These are phyloP conservation scores for Monochamus saltuarius DNA, from an alignment of 1,140 invertebrate genomes.

Conservation along the genomic window DNA sequence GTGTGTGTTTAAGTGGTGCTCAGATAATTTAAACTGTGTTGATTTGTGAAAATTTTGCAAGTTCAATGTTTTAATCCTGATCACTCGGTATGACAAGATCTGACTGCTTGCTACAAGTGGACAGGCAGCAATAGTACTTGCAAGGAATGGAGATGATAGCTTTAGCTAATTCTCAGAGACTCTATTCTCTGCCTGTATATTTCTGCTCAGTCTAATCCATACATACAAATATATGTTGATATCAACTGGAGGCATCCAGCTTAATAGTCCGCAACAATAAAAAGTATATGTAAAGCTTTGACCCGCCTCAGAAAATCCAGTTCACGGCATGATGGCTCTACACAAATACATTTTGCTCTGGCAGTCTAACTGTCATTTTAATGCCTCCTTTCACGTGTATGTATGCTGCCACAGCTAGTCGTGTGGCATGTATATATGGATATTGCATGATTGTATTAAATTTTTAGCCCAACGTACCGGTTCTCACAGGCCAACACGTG, in stretches of 20 bases:
- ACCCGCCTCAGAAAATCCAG: conserved; percentile 41
- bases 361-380: conserved; percentile 41
- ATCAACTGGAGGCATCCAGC: conserved; percentile 44
- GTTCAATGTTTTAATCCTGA: conserved; percentile 51
- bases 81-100: conserved; percentile 47
- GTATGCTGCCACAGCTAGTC: conserved; percentile 46
- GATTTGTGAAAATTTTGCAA: conserved; percentile 52
- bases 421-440: conserved; percentile 47
- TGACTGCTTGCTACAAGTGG: conserved; percentile 45
- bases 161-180: background rate
- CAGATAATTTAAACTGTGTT: conserved; percentile 52
- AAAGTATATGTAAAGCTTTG: conserved; percentile 45
- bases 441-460: conserved; percentile 44
- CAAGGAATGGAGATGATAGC: background rate
- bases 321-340: conserved; percentile 49
- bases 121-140: conserved; percentile 18
- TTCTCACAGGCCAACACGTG: conserved; percentile 3
- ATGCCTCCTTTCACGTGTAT: conserved; percentile 44
- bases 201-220: conserved; percentile 9
- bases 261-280: conserved; percentile 43
- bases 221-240: conserved; percentile 36
- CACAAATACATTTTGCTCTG: conserved; percentile 48
- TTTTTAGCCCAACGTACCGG: conserved; percentile 15
- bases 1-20: conserved; percentile 54
- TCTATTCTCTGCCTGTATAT: conserved; percentile 16